Conservation (phyloP, 1,140 invertebrate species). For the Drosophila burlai region DNA sequence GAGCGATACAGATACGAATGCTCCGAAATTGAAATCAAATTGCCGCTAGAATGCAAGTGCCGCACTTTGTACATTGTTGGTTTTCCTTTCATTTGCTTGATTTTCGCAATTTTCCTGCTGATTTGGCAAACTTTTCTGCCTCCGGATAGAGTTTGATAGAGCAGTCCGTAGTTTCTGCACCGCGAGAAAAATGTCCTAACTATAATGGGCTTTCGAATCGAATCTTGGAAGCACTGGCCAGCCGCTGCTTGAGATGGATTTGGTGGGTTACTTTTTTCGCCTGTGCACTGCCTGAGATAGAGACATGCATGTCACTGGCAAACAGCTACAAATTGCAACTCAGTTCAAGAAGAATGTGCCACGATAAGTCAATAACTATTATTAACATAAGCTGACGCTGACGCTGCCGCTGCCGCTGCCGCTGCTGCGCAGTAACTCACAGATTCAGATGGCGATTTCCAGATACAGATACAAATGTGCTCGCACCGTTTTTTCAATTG, state of each 20-base stretch:
- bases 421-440: slow-evolving; percentile 20
- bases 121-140: slow-evolving; percentile 61
- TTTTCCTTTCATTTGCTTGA: slow-evolving; percentile 43
- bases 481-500: slow-evolving; percentile 51
- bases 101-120: slow-evolving; percentile 63
- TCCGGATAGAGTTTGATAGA: slow-evolving; percentile 5
- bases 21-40: slow-evolving; percentile 69
- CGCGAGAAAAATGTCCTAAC: neutral
- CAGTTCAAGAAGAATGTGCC: slow-evolving; percentile 64
- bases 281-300: slow-evolving; percentile 18
- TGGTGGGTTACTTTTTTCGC: neutral
- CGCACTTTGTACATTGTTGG: slow-evolving; percentile 38
- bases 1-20: slow-evolving; percentile 36
- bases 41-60: slow-evolving; percentile 69
- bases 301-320: slow-evolving; percentile 56
- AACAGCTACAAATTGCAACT: slow-evolving; percentile 65
- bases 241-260: neutral
- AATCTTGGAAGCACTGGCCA: neutral
- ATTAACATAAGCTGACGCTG: slow-evolving; percentile 56
- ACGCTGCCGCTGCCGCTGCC: slow-evolving; percentile 1
- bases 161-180: slow-evolving; percentile 12
- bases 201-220: neutral
- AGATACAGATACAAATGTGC: slow-evolving; percentile 43
- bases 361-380: slow-evolving; percentile 78
- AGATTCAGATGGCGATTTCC: slow-evolving; percentile 20